Conservation (phyloP, 2,797 vertebrate species). For the Kryptopterus vitreolus region DNA sequence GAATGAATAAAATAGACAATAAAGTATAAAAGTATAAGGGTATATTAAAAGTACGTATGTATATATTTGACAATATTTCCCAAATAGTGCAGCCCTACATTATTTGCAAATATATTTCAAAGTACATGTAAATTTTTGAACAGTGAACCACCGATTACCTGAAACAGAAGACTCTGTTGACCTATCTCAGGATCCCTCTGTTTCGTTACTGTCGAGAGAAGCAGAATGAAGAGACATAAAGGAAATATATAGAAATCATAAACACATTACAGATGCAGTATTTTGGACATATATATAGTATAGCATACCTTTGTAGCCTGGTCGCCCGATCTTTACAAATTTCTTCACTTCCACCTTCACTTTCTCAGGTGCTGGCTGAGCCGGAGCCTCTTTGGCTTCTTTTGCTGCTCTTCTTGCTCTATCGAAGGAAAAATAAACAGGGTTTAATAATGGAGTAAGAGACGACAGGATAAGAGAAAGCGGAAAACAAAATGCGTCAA, state of each 20-base stretch:
- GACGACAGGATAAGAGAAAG: not conserved
- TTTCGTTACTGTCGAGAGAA: constrained; percentile 83
- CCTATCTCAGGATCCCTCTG: constrained; percentile 91
- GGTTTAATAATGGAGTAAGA: not conserved
- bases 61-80: no score
- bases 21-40: no score
- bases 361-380: constrained; percentile 94
- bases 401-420: constrained; percentile 95
- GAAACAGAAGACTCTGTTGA: constrained; percentile 95
- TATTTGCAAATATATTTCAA: not conserved
- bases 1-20: no score
- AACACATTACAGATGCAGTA: not conserved
- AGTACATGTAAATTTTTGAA: not conserved
- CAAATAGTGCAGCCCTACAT: no score
- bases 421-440: not conserved
- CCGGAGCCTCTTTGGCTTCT: constrained; percentile 95
- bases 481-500: not conserved
- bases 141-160: constrained; percentile 70
- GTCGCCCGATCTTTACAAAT: constrained; percentile 97
- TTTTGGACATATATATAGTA: no score
- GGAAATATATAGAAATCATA: not conserved
- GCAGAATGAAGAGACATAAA: no score
- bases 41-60: no score
- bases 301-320: constrained; percentile 90
- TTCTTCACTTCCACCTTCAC: constrained; percentile 98